These are phyloP conservation scores for zebrafish (Danio rerio) DNA, from an alignment of 2,113 vertebrate species.

Conservation along the genomic window DNA sequence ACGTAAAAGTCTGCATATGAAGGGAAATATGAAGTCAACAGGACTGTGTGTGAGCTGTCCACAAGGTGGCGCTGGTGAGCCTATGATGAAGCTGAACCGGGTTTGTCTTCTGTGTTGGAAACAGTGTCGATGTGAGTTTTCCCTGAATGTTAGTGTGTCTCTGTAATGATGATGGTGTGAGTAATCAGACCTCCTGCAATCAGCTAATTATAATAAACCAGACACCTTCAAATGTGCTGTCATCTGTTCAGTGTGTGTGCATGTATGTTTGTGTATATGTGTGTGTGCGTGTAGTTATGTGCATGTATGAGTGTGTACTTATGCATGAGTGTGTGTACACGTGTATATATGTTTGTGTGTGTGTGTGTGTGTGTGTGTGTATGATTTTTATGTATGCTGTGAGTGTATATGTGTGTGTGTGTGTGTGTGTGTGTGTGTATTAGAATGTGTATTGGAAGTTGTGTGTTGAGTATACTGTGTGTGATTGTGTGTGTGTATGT, in stretches of 20 bases:
- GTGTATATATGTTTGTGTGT: neutral
- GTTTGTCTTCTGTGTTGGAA: neutral
- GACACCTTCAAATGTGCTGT: neutral
- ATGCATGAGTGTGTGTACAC: neutral
- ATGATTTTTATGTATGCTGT: too few species aligned
- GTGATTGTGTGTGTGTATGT: neutral
- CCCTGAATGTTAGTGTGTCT: constrained; percentile 11
- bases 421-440: neutral
- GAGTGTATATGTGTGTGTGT: neutral
- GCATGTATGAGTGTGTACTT: neutral
- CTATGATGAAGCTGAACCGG: neutral
- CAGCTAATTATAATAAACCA: constrained; percentile 22
- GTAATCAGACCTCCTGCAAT: constrained; percentile 6
- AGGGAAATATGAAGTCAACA: neutral
- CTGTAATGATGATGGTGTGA: constrained; percentile 21
- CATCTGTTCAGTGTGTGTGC: neutral
- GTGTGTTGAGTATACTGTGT: neutral
- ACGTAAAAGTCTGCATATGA: neutral
- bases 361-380: too few species aligned
- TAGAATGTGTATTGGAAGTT: too few species aligned
- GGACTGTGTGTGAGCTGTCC: neutral
- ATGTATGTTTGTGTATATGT: neutral
- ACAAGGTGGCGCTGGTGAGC: constrained; percentile 44
- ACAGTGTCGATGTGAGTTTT: neutral
- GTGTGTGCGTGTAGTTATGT: neutral